These are phyloP conservation scores for Crocidura indochinensis DNA, from an alignment of 2,797 vertebrate species.

Conservation along the genomic window DNA sequence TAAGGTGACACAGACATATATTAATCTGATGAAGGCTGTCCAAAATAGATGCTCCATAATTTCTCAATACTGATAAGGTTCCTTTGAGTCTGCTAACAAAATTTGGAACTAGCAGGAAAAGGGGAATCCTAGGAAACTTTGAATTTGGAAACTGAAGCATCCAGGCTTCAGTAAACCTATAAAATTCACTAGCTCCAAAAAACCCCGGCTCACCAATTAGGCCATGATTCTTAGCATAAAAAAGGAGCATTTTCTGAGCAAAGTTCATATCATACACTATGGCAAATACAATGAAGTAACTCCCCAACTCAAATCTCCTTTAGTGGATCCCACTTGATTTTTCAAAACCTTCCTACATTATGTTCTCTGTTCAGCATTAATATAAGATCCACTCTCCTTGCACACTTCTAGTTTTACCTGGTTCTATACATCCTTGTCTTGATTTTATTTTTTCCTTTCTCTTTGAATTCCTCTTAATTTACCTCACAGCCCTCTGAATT, in stretches of 20 bases:
- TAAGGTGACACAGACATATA: neutral
- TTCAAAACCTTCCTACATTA: neutral
- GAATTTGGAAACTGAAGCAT: neutral
- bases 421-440: neutral
- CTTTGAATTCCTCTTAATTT: neutral
- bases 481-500: neutral
- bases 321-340: neutral
- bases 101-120: neutral
- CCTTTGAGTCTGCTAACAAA: neutral
- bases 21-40: neutral
- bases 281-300: neutral
- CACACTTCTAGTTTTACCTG: neutral
- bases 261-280: accelerated
- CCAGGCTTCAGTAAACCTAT: neutral
- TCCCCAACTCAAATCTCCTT: neutral
- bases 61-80: neutral
- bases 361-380: neutral
- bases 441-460: conserved; percentile 1
- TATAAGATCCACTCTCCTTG: neutral
- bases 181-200: neutral
- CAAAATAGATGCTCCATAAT: neutral
- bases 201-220: neutral
- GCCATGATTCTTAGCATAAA: neutral
- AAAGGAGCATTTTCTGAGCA: neutral
- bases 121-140: neutral